Base-by-base conservation (phyloP, 2,888 invertebrate species). In the Marronus borbonicus region DNA sequence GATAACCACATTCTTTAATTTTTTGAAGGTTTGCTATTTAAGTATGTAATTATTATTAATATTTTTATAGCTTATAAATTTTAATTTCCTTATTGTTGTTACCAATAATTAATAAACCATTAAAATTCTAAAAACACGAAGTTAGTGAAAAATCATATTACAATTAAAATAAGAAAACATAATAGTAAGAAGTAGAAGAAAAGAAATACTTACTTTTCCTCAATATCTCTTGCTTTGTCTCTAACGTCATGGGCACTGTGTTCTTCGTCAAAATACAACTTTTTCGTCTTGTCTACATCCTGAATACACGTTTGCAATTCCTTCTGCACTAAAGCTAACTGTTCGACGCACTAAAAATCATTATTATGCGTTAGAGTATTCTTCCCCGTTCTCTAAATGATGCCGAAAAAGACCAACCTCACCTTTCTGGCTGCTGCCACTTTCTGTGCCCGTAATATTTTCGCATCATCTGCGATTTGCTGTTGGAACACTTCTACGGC, bases 401-500 rank as follows among this genome's bases (percentile, higher is more conserved):
- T 44, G 17, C 10, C 49, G 17, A 49, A 20, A 20, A 20, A 50
- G 24, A 68, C 24, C 24, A 24, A 36, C 78, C 84, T 81, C 87
- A 94, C 94, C 91, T 94, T 95, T 89, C 94, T 96, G 31, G 95
- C 92, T 80, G 94, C 93, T 85, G 94, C 94, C 76, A 96, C 86
- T 89, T 98, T 98, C 85, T 95, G 95, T 82, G 94, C 92, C 77
- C 95, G 92, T 76, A 98, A 90, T 74, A 93, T 90, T 90, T 98
- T 98, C 70, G 96, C 95, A 85, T 97, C 97, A 86, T 98, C 98
- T 0, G 96, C 96, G 80, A 98, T 97, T 89, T 97, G 96, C 89
- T 97, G 96, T 87, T 97, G 96, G 88, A 97, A 98, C 24, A 97
- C 95, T 89, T 98, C 98, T 50, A 98, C 96, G 0, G 98, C 98